These are phyloP conservation scores for Dioctria linearis DNA, from an alignment of 2,888 invertebrate genomes.

Conservation along the genomic window DNA sequence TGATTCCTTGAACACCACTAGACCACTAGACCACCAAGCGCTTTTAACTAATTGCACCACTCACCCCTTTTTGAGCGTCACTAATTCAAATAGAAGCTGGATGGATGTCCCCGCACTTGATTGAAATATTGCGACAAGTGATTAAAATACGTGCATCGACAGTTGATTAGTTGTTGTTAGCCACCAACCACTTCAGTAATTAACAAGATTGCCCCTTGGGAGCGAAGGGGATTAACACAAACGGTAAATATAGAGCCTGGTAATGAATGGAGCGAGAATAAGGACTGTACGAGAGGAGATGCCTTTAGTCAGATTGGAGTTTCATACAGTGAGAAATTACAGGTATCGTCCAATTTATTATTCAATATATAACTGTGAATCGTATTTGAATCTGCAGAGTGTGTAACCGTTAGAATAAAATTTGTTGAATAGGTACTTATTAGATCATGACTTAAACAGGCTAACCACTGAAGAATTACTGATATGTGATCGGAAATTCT, in stretches of 20 bases:
- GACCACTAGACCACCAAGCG: constrained; percentile 8
- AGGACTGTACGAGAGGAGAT: constrained; percentile 22
- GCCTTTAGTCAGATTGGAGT: constrained; percentile 2
- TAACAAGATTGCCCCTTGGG: constrained; percentile 52
- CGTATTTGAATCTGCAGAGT: no score
- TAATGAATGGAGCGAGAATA: constrained; percentile 23
- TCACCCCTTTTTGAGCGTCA: constrained; percentile 39
- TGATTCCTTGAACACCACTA: constrained; percentile 11
- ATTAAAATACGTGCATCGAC: constrained; percentile 63
- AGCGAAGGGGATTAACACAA: constrained; percentile 39
- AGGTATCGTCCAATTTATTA: background rate
- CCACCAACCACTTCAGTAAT: constrained; percentile 59
- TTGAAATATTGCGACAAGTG: constrained; percentile 63
- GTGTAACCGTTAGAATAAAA: no score
- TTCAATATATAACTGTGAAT: background rate
- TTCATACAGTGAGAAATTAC: background rate
- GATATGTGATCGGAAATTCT: no score
- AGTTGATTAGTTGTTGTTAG: constrained; percentile 63
- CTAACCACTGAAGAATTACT: no score
- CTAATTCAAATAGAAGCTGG: constrained; percentile 35
- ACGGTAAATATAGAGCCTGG: constrained; percentile 15
- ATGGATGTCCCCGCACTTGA: constrained; percentile 58
- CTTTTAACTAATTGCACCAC: constrained; percentile 52
- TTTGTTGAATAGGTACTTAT: no score
- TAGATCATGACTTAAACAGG: no score